These are phyloP conservation scores for Mylabris sibirica DNA, from an alignment of 2,888 invertebrate genomes.

Conservation along the genomic window DNA sequence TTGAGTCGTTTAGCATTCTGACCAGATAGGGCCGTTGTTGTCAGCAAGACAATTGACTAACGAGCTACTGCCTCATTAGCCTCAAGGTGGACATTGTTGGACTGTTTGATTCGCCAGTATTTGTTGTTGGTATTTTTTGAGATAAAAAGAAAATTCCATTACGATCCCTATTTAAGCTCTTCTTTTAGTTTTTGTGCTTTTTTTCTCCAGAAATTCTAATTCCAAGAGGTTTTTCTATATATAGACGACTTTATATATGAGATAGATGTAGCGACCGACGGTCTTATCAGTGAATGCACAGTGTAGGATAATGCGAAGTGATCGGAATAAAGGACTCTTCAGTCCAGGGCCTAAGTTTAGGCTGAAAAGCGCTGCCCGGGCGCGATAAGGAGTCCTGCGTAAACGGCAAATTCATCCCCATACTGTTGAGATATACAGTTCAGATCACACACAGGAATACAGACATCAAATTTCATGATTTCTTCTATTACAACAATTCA, in stretches of 20 bases:
- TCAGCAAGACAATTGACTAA: slow-evolving; percentile 57
- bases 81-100: slow-evolving; percentile 52
- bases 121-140: slow-evolving; percentile 27
- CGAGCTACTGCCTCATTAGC: slow-evolving; percentile 54
- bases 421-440: slow-evolving; percentile 36
- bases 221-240: not conserved
- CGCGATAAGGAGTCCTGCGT: slow-evolving; percentile 57
- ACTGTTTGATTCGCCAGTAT: slow-evolving; percentile 41
- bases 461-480: slow-evolving; percentile 4
- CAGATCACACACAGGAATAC: slow-evolving; percentile 40
- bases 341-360: slow-evolving; percentile 50
- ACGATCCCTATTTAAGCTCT: not conserved
- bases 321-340: slow-evolving; percentile 56
- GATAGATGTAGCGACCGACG: slow-evolving; percentile 27
- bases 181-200: not conserved
- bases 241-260: not conserved
- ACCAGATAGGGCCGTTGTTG: slow-evolving; percentile 48
- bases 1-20: slow-evolving; percentile 50
- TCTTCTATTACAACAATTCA: not conserved
- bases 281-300: slow-evolving; percentile 51
- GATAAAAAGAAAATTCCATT: slow-evolving; percentile 12
- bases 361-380: slow-evolving; percentile 57
- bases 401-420: slow-evolving; percentile 49
- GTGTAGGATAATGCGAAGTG: slow-evolving; percentile 58
- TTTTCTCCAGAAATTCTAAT: slow-evolving; percentile 6